Evolutionary conservation across 2,888 invertebrate species (phyloP), one percentile per base, ranked within the genome.

Genomic region (Drosophila atroscutellata): DNA sequence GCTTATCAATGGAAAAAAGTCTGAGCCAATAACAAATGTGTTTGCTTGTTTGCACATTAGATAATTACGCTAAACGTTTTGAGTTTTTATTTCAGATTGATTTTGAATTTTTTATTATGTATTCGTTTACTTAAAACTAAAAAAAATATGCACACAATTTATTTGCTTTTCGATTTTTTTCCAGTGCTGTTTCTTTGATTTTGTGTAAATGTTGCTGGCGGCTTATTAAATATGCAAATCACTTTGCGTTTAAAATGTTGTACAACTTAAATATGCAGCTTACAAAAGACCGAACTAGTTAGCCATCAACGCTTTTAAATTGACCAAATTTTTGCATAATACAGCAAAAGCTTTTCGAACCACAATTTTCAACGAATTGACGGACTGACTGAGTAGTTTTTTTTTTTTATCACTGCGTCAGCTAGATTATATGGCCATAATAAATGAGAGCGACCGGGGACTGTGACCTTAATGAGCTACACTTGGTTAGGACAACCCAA

Each of bases 1-100:
- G 61, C 66, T 72, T 81, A 81, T 81, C 85, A 75, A 70, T 57
- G 39, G 20, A 30, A 26, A 64, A 51, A 28, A 45, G 28, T 49
- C 18, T n/a, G n/a, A 18, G 20, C 28, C 30, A 54, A 57, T 36
- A 45, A 56, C 24, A 47, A 60, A 49, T 68, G 55, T 62, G 24
- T 65, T 37, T 32, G 13, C 13, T n/a, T 59, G 55, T 62, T 72
- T 81, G 76, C 68, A 52, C 65, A 70, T 68, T 64, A 66, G 70
- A 68, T 84, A 83, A 88, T 88, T 88, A 86, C 83, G 75, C 83
- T 84, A 84, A 84, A 81, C 83, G 84, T 75, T 86, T 74, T 86
- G 78, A 75, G 75, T 86, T 81, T 88, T 88, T 86, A 80, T 80
- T 88, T 78, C 39, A 64, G 62, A 63, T 74, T 70, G 80, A 77